Percentiles rank a stretch among this genome's conserved stretches.
Conservation (phyloP, 2,888 invertebrate species). For the Ophion obscuratus region DNA sequence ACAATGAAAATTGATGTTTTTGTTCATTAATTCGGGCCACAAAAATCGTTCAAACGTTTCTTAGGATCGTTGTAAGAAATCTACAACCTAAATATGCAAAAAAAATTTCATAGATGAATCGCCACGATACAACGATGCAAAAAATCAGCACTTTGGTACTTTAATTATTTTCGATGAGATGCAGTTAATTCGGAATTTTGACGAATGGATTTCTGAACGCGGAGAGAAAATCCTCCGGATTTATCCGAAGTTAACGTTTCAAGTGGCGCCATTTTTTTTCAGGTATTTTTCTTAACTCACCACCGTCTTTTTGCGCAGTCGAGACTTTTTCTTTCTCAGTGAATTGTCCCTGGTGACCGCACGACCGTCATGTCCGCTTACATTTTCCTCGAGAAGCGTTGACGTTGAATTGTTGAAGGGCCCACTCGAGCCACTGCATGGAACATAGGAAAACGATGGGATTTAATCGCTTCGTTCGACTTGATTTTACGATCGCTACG, state of each 20-base stretch:
- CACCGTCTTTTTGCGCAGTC: constrained; percentile 83
- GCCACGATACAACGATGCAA: not conserved
- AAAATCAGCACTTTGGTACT: no score
- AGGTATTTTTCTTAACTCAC: constrained; percentile 74
- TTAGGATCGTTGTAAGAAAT: not conserved
- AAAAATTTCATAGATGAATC: not conserved
- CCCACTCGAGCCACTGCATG: constrained; percentile 77
- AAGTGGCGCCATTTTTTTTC: not conserved
- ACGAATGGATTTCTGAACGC: no score
- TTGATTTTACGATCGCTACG: no score
- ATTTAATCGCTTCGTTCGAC: not conserved
- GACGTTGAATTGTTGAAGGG: constrained; percentile 85
- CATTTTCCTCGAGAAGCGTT: constrained; percentile 85
- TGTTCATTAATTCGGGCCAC: no score
- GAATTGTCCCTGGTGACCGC: constrained; percentile 83
- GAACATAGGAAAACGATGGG: constrained; percentile 48
- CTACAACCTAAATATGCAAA: not conserved
- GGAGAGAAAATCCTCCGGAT: no score
- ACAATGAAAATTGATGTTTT: no score
- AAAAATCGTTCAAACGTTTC: not conserved
- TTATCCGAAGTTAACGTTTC: not conserved
- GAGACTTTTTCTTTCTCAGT: constrained; percentile 83
- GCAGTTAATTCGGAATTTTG: no score
- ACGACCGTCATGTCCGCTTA: constrained; percentile 80
- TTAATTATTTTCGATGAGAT: no score